Evolutionary conservation across 1,140 invertebrate species (phyloP).

Genomic region (Euura saliciscinereae): DNA sequence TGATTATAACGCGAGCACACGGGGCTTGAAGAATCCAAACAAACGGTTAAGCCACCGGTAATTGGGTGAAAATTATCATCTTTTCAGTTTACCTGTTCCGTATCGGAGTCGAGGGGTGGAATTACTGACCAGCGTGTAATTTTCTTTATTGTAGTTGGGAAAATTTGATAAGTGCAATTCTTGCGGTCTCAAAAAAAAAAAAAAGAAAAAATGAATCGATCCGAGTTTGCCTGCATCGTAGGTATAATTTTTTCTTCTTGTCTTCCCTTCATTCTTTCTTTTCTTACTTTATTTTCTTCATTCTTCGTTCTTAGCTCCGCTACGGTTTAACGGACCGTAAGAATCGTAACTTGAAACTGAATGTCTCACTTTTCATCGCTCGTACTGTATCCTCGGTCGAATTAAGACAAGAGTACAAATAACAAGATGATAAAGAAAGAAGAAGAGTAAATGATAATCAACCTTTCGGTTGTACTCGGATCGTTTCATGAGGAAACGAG

Average conservation of each 20-base stretch:
- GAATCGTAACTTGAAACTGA: neutral
- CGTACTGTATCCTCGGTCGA: neutral
- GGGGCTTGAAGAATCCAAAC: neutral
- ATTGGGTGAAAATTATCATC: conserved; percentile 7
- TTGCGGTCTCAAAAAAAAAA: too few relatives aligned
- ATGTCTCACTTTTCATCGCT: conserved; percentile 5
- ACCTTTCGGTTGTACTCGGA: too few relatives aligned
- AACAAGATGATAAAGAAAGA: too few relatives aligned
- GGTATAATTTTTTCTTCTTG: too few relatives aligned
- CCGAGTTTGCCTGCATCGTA: too few relatives aligned
- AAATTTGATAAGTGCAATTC: neutral
- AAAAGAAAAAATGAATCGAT: too few relatives aligned
- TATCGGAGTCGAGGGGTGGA: neutral
- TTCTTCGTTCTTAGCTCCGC: neutral
- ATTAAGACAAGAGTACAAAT: neutral
- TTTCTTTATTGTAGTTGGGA: neutral
- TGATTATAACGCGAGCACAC: neutral
- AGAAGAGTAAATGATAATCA: too few relatives aligned
- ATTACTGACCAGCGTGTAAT: neutral
- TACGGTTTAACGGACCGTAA: neutral
- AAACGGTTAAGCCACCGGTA: neutral
- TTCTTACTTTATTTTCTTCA: neutral
- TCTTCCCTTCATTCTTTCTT: neutral
- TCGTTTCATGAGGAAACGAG: too few relatives aligned
- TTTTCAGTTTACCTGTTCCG: neutral